Percentiles rank a stretch among this genome's conserved stretches.
Conservation (phyloP, 2,888 invertebrate genomes). For the Siphlonurus alternatus region DNA sequence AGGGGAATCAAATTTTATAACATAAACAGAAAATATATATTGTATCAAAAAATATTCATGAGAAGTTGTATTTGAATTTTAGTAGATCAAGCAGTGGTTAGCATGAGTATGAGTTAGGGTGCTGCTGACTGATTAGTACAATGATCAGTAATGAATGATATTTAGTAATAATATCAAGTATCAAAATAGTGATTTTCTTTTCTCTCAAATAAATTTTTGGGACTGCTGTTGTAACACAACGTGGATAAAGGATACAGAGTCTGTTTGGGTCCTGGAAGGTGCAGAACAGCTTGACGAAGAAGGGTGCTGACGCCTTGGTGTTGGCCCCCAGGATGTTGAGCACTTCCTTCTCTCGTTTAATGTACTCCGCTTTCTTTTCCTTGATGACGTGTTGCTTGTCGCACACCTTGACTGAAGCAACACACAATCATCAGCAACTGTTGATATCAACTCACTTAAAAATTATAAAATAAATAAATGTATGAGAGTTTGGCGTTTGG, state of each 20-base stretch:
- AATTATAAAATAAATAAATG: conserved; percentile 4
- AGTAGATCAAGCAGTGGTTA: too few relatives aligned
- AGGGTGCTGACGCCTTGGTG: conserved; percentile 44
- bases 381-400: conserved; percentile 85
- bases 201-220: too few relatives aligned
- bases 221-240: too few relatives aligned
- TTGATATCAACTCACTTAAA: neutral
- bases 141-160: too few relatives aligned
- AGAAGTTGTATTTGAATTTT: too few relatives aligned
- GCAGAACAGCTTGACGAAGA: conserved; percentile 85
- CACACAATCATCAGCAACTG: too few relatives aligned
- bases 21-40: neutral
- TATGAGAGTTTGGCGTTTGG: neutral
- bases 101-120: too few relatives aligned
- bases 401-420: conserved; percentile 83
- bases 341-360: conserved; percentile 87
- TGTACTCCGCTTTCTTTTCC: conserved; percentile 85
- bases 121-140: too few relatives aligned
- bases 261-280: conserved; percentile 91
- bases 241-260: conserved; percentile 51
- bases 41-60: too few relatives aligned
- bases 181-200: too few relatives aligned
- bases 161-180: too few relatives aligned
- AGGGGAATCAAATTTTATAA: too few relatives aligned
- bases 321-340: conserved; percentile 61